phyloP scores from a whole-genome alignment of 2,797 vertebrate genomes.

The Darevskia nairensis region DNA sequence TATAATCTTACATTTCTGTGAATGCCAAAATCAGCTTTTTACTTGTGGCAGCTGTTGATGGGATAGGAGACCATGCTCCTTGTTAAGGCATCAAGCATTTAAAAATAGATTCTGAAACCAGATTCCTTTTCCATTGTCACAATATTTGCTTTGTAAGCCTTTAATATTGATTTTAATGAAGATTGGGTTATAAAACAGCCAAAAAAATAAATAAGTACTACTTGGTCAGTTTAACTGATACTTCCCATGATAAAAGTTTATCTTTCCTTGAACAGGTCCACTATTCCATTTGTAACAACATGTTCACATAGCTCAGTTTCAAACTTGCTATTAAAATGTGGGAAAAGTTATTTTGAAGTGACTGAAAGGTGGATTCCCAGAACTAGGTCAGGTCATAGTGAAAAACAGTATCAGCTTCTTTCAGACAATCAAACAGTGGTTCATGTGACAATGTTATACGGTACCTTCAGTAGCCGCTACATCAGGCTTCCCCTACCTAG shows the following conservation, averaged over 20 bases:
- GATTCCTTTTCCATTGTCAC: constrained; percentile 60
- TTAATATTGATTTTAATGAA: too few species aligned
- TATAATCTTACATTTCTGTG: background rate
- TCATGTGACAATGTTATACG: background rate
- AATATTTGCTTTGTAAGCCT: constrained; percentile 56
- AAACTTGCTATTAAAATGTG: constrained; percentile 12
- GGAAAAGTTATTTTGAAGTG: background rate
- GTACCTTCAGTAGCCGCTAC: background rate
- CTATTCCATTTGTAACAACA: background rate
- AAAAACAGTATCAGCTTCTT: background rate
- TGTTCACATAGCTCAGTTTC: background rate
- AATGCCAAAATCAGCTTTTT: constrained; percentile 21
- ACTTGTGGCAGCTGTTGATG: fast-evolving
- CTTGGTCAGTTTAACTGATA: background rate
- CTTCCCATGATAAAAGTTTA: background rate
- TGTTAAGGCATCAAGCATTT: constrained; percentile 45
- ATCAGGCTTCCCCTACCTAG: background rate
- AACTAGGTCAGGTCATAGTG: background rate
- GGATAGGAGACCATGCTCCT: constrained; percentile 23
- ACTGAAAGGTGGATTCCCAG: background rate
- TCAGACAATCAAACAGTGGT: background rate
- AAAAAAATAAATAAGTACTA: constrained; percentile 8
- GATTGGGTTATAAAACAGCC: too few species aligned
- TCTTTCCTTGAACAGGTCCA: background rate
- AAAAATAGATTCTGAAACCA: constrained; percentile 61